Base-by-base conservation (phyloP, 2,113 vertebrate species). In the Corydoras sp. region DNA sequence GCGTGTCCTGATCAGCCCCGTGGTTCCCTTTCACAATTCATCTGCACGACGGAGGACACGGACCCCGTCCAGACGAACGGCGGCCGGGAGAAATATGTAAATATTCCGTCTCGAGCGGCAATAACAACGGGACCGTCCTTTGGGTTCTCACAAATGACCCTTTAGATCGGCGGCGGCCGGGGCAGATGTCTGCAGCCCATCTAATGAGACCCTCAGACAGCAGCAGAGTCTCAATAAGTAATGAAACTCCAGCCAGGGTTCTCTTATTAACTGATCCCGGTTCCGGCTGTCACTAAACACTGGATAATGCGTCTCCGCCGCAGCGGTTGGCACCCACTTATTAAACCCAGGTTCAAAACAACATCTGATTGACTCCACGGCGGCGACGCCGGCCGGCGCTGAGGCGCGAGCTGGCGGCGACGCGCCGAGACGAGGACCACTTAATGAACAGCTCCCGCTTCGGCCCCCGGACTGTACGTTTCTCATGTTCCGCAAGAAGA, bases 181-280 rank as follows among this genome's bases (percentile, higher is more conserved):
- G 83, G 80, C 86, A 83, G 83, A 81, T 85, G 86, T 86, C 84
- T 80, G 81, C 81, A 66, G 75, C 68, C 67, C 69, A 65, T 85
- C 83, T 87, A 89, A 90, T 87, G 86, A 88, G 83, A 75, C 77
- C 82, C 75, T 80, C 81, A 78, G 86, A 88, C 83, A 86, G 66
- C 75, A 79, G 80, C 74, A 75, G 74, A 75, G 80, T 74, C 80
- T 85, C 82, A 81, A 82, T 82, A 86, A 84, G 84, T 85, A 85
- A 88, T 87, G 83, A 86, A 87, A 85, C 81, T 76, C 76, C 76
- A 82, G 80, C 79, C 77, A 74, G 81, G 76, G 18, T 79, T 82
- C 81, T 77, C 83, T 85, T 84, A 86, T 84, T 84, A 87, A 68
- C 18, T 59, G 59, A 74, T 77, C 73, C 80, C 66, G 72, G 64